These are phyloP conservation scores for Epinephelus coioides DNA, from an alignment of 2,797 vertebrate genomes.

Conservation along the genomic window DNA sequence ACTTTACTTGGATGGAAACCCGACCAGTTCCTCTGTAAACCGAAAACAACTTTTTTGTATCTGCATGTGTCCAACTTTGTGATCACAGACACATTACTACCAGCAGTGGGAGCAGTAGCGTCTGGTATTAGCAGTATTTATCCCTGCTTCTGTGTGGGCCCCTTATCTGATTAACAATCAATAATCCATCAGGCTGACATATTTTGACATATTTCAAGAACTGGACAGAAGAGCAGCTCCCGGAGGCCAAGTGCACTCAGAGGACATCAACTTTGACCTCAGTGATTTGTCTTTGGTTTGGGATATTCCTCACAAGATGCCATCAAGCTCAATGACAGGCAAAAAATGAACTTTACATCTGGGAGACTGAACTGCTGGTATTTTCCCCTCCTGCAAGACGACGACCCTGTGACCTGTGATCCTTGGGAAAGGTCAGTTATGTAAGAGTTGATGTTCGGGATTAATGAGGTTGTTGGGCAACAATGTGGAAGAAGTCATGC, in stretches of 20 bases:
- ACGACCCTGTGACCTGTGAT: slow-evolving; percentile 63
- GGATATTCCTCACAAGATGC: slow-evolving; percentile 15
- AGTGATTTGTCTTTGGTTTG: slow-evolving; percentile 15
- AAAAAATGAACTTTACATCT: slow-evolving; percentile 31
- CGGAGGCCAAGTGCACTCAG: slow-evolving; percentile 1
- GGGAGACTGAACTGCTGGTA: slow-evolving; percentile 50
- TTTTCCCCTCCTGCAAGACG: slow-evolving; percentile 29
- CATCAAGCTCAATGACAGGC: slow-evolving; percentile 42
- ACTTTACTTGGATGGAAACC: background rate
- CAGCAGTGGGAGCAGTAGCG: background rate
- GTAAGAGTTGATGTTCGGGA: slow-evolving; percentile 47
- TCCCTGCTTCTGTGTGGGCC: background rate
- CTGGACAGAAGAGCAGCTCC: slow-evolving; percentile 11
- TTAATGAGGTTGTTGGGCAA: slow-evolving; percentile 43
- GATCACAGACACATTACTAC: background rate
- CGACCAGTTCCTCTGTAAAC: background rate
- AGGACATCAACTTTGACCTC: slow-evolving; percentile 42
- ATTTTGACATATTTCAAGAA: slow-evolving; percentile 30
- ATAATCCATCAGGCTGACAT: slow-evolving; percentile 26
- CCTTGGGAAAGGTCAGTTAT: slow-evolving; percentile 65
- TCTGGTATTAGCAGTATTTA: background rate
- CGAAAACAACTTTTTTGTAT: background rate
- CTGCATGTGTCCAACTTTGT: background rate
- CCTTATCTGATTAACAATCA: slow-evolving; percentile 42
- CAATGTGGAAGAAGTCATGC: background rate